Evolutionary conservation across 2,113 vertebrate genomes (phyloP).

Genomic region (Zootoca vivipara): DNA sequence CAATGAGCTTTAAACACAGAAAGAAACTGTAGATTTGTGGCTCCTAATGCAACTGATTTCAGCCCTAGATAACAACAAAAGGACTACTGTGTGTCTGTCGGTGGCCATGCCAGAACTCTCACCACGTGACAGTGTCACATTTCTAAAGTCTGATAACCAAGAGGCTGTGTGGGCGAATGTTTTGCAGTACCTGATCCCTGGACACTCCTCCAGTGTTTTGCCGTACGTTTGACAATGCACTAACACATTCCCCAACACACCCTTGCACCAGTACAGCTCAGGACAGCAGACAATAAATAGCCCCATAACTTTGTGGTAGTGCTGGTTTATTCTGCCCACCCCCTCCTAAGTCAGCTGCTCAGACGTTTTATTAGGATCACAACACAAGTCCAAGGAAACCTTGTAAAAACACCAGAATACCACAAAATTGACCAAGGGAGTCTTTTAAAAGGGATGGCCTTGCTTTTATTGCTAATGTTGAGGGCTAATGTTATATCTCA

Average conservation of each 20-base stretch:
- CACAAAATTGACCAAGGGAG: background rate
- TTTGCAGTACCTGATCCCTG: background rate
- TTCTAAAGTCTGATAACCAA: constrained; percentile 38
- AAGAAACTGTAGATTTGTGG: background rate
- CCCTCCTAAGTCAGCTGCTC: background rate
- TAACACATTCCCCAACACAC: background rate
- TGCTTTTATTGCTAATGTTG: background rate
- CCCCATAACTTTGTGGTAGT: background rate
- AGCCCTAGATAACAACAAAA: constrained; percentile 28
- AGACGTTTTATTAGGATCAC: constrained; percentile 9
- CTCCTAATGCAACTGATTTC: constrained; percentile 32
- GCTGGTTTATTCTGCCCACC: background rate
- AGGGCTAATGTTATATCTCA: background rate
- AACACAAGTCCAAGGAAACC: background rate
- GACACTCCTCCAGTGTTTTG: background rate
- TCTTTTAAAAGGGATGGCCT: background rate
- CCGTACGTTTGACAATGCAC: background rate
- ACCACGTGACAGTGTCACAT: constrained; percentile 15
- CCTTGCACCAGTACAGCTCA: background rate
- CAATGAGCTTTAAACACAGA: background rate
- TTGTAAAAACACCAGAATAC: constrained; percentile 24
- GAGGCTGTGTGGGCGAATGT: background rate
- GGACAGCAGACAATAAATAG: background rate
- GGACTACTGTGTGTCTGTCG: background rate
- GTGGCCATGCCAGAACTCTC: constrained; percentile 24